Conservation (phyloP, 1,140 invertebrate genomes). For the Cotesia glomerata region DNA sequence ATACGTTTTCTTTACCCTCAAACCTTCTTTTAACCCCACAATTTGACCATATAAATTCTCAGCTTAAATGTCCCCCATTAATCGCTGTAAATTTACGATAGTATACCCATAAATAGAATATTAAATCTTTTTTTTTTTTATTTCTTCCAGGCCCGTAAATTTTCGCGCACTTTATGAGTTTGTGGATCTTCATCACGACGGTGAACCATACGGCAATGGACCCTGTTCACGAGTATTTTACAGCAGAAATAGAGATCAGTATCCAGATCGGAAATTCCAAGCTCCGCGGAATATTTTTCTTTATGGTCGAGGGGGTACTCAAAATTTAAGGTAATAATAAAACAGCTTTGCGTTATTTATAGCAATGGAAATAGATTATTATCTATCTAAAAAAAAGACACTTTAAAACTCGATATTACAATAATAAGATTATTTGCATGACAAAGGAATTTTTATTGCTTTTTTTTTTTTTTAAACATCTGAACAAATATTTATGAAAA, state of each 20-base stretch:
- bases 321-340: constrained; percentile 77
- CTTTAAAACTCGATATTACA: background rate
- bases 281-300: constrained; percentile 83
- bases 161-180: constrained; percentile 90
- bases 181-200: constrained; percentile 84
- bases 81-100: background rate
- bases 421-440: background rate
- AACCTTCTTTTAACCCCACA: background rate
- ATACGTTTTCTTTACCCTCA: background rate
- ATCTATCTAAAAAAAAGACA: background rate
- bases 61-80: background rate
- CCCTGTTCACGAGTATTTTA: constrained; percentile 74
- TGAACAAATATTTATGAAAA: background rate
- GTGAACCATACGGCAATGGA: constrained; percentile 73
- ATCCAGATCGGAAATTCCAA: constrained; percentile 68
- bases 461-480: background rate
- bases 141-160: constrained; percentile 72
- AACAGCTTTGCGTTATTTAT: background rate
- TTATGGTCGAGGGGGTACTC: constrained; percentile 81
- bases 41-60: background rate
- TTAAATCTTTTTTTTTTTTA: constrained; percentile 1
- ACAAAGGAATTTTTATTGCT: constrained; percentile 6
- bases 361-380: background rate
- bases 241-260: constrained; percentile 66
- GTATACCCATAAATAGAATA: too few relatives aligned